A percentile compares a stretch with the other conserved stretches of the same genome.
These are phyloP conservation scores for Apotomis betuletana DNA, from an alignment of 2,888 invertebrate genomes.

Conservation along the genomic window DNA sequence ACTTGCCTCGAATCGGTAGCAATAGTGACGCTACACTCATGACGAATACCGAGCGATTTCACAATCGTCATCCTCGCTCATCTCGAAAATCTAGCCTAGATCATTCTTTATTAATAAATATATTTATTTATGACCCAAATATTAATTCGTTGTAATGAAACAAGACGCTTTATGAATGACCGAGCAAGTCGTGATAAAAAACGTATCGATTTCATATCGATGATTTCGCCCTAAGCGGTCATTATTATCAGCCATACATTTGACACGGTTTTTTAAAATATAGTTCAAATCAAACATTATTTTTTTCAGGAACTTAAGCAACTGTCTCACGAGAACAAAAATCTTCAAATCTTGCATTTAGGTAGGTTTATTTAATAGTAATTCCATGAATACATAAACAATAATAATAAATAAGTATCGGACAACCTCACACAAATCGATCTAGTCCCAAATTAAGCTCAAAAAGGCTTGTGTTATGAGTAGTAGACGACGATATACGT, in stretches of 20 bases:
- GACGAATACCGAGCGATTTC: slow-evolving; percentile 37
- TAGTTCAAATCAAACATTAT: slow-evolving; percentile 5
- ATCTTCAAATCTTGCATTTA: slow-evolving; percentile 87
- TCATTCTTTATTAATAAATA: slow-evolving; percentile 6
- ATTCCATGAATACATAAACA: not conserved
- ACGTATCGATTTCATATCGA: too few species aligned
- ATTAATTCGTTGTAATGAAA: too few species aligned
- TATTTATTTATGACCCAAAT: too few species aligned
- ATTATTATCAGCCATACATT: too few species aligned
- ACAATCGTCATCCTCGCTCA: slow-evolving; percentile 13
- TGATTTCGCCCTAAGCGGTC: too few species aligned
- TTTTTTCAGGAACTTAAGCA: slow-evolving; percentile 87
- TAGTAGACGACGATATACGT: too few species aligned
- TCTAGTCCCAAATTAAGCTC: too few species aligned
- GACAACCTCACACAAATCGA: too few species aligned
- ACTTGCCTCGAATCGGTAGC: slow-evolving; percentile 52
- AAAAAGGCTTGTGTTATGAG: too few species aligned
- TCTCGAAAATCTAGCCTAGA: slow-evolving; percentile 5
- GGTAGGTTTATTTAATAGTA: slow-evolving; percentile 79
- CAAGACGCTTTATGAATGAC: too few species aligned
- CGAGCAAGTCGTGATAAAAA: too few species aligned
- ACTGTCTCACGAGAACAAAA: slow-evolving; percentile 84
- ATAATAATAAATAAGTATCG: too few species aligned
- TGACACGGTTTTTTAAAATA: not conserved
- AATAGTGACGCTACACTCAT: slow-evolving; percentile 49